Conservation (phyloP, 2,113 vertebrate species). For the Tapirus terrestris region DNA sequence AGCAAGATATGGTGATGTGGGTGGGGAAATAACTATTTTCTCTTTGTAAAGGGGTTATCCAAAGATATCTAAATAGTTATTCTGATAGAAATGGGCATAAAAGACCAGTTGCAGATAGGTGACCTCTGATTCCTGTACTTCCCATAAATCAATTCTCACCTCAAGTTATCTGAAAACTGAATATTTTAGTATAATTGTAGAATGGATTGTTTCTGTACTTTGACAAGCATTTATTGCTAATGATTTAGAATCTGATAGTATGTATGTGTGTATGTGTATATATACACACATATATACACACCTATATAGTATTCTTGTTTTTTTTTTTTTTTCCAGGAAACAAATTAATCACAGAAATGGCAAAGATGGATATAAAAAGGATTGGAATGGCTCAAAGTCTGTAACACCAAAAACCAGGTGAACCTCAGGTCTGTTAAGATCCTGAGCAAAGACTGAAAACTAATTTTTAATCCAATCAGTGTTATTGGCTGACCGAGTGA, state of each 20-base stretch:
- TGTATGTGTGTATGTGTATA: background rate
- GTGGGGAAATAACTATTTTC: background rate
- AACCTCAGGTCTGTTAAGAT: background rate
- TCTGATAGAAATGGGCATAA: background rate
- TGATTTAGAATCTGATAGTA: background rate
- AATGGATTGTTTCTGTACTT: background rate
- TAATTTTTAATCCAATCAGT: background rate
- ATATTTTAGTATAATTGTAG: background rate
- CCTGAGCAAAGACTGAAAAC: background rate
- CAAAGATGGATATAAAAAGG: background rate
- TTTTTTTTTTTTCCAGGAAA: background rate
- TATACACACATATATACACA: background rate
- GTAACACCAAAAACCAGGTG: background rate
- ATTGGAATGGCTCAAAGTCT: background rate
- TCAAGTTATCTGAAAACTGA: background rate
- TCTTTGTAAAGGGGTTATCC: background rate
- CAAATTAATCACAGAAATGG: background rate
- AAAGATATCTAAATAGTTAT: background rate
- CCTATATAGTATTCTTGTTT: background rate
- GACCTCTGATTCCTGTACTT: background rate
- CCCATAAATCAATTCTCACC: background rate
- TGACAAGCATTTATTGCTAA: background rate
- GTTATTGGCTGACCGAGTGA: background rate
- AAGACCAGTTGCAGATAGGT: background rate
- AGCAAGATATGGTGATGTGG: background rate